Evolutionary conservation across 1,140 invertebrate species (phyloP).

Genomic region (Linepithema humile): DNA sequence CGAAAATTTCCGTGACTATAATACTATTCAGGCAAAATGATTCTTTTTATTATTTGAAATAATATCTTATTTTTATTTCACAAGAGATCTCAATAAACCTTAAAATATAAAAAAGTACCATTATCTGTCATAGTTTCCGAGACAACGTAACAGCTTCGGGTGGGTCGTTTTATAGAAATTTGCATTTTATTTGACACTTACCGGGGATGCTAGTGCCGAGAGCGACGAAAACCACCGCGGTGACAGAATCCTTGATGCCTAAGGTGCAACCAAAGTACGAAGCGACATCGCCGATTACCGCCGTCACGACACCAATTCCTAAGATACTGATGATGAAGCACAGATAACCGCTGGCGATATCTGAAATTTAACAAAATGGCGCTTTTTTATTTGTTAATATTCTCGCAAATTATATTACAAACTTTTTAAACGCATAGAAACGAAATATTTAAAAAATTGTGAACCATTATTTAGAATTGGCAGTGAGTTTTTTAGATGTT

Average conservation of each 20-base stretch:
- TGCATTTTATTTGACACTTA: slow-evolving; percentile 82
- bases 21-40: background rate
- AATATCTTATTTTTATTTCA: too few relatives aligned
- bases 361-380: slow-evolving; percentile 82
- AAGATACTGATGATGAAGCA: slow-evolving; percentile 97
- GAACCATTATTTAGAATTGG: too few relatives aligned
- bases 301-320: slow-evolving; percentile 97
- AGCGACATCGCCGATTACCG: slow-evolving; percentile 97
- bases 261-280: slow-evolving; percentile 99
- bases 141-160: background rate
- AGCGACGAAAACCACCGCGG: slow-evolving; percentile 98
- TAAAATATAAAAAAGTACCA: too few relatives aligned
- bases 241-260: slow-evolving; percentile 97
- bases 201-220: slow-evolving; percentile 98
- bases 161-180: too few relatives aligned
- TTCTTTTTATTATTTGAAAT: background rate
- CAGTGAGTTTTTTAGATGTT: too few relatives aligned
- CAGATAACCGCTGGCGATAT: slow-evolving; percentile 94
- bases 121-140: background rate
- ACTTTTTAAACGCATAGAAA: background rate
- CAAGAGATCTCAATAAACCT: too few relatives aligned
- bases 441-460: background rate
- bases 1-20: background rate
- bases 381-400: background rate
- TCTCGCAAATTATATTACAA: background rate